phyloP scores from a whole-genome alignment of 2,797 vertebrate genomes.

The Apogon talboti region DNA sequence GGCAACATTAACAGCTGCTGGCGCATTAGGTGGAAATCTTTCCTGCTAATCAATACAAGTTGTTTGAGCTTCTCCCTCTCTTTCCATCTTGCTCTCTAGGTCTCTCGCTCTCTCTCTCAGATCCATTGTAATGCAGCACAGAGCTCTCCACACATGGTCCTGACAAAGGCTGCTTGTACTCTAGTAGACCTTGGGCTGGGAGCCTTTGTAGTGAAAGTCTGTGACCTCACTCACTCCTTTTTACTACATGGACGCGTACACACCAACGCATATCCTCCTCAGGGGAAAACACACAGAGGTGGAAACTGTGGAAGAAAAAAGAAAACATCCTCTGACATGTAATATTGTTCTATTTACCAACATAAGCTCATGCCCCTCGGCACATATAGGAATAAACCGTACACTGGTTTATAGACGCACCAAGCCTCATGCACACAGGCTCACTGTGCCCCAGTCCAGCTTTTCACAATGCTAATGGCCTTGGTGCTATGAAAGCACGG shows the following conservation, averaged over 20 bases:
- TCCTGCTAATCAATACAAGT: slow-evolving; percentile 69
- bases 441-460: slow-evolving; percentile 36
- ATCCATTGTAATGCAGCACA: slow-evolving; percentile 82
- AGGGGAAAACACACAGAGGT: slow-evolving; percentile 27
- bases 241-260: slow-evolving; percentile 47
- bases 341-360: slow-evolving; percentile 50
- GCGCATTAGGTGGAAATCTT: slow-evolving; percentile 53
- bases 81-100: slow-evolving; percentile 20
- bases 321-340: slow-evolving; percentile 24
- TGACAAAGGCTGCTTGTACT: slow-evolving; percentile 84
- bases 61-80: slow-evolving; percentile 34
- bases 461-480: slow-evolving; percentile 73
- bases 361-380: slow-evolving; percentile 31
- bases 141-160: slow-evolving; percentile 77
- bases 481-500: slow-evolving; percentile 63
- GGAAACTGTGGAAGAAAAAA: slow-evolving; percentile 4
- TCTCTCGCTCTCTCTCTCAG: slow-evolving; percentile 47
- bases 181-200: slow-evolving; percentile 78
- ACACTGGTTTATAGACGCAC: slow-evolving; percentile 14
- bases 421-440: slow-evolving; percentile 37
- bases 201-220: slow-evolving; percentile 78
- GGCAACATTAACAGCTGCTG: slow-evolving; percentile 22
- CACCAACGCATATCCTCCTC: slow-evolving; percentile 34
- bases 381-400: slow-evolving; percentile 12
- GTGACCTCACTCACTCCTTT: slow-evolving; percentile 82